phyloP scores from a whole-genome alignment of 1,140 invertebrate species.

The Mizuhopecten yessoensis region DNA sequence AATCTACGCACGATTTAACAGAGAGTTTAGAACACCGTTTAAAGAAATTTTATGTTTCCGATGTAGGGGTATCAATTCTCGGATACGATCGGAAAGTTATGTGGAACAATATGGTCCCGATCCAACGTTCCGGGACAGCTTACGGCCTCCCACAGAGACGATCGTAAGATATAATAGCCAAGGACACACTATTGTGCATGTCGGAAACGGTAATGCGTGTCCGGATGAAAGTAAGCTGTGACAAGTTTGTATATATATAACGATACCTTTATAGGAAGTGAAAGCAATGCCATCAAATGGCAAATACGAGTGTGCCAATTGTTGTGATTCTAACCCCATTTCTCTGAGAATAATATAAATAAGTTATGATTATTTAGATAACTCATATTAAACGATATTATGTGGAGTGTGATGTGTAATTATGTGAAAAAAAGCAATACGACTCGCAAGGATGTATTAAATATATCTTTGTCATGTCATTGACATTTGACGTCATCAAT shows the following conservation, averaged over 20 bases:
- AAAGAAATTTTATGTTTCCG: conserved; percentile 85
- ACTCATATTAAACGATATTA: neutral
- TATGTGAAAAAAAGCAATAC: neutral
- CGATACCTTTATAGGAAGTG: neutral
- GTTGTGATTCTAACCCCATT: neutral
- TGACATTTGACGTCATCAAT: neutral
- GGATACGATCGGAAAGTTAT: conserved; percentile 84
- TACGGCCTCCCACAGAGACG: conserved; percentile 76
- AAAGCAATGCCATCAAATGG: conserved; percentile 20
- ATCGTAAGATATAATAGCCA: conserved; percentile 81
- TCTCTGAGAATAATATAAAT: too few species aligned
- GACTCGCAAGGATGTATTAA: neutral
- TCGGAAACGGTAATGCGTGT: conserved; percentile 78
- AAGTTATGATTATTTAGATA: neutral
- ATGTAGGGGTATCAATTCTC: conserved; percentile 83
- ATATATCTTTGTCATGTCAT: conserved; percentile 19
- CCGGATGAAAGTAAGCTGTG: conserved; percentile 65
- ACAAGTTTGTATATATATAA: neutral
- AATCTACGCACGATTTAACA: conserved; percentile 85
- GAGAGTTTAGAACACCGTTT: conserved; percentile 85
- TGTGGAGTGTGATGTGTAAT: neutral
- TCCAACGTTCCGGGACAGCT: conserved; percentile 73
- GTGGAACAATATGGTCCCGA: conserved; percentile 83
- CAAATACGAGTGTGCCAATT: neutral
- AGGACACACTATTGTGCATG: conserved; percentile 77